A percentile compares a stretch with the other conserved stretches of the same genome.
Conservation (phyloP, 2,888 invertebrate species). For the Tenthredo scrophulariae region DNA sequence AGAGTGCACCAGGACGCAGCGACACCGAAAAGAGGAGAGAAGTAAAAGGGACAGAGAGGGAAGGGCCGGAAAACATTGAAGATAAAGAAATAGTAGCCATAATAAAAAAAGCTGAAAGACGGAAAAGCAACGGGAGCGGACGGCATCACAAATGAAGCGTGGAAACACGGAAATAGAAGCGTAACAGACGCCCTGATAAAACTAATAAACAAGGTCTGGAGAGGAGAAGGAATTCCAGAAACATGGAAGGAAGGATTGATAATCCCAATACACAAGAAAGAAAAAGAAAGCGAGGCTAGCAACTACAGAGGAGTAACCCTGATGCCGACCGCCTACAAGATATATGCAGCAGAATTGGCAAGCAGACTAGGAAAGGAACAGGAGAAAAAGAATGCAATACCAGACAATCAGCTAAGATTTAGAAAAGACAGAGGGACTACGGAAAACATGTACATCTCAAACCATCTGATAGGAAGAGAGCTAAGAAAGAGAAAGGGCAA, state of each 20-base stretch:
- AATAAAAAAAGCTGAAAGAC: background rate
- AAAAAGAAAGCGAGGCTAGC: background rate
- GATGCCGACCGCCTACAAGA: background rate
- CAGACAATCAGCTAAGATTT: conserved; percentile 56
- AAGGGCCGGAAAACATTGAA: background rate
- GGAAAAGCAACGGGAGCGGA: background rate
- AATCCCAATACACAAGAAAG: background rate
- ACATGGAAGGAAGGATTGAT: background rate
- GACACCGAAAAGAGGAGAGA: background rate
- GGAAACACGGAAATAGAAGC: background rate
- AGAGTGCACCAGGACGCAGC: too few species aligned
- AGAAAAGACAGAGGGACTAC: conserved; percentile 49
- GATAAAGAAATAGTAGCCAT: background rate
- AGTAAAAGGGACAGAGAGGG: background rate
- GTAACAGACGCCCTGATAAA: rapidly evolving
- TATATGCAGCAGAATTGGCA: conserved; percentile 16
- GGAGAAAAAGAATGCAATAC: conserved; percentile 38
- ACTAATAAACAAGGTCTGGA: background rate
- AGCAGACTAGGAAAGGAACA: conserved; percentile 39
- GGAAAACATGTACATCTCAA: conserved; percentile 56
- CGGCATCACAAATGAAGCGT: background rate
- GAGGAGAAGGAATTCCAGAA: background rate
- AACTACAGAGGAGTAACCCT: background rate
- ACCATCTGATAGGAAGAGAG: conserved; percentile 40
- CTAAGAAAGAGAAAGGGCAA: conserved; percentile 54